These are phyloP conservation scores for Strix occidentalis DNA, from an alignment of 2,797 vertebrate species.

Conservation along the genomic window DNA sequence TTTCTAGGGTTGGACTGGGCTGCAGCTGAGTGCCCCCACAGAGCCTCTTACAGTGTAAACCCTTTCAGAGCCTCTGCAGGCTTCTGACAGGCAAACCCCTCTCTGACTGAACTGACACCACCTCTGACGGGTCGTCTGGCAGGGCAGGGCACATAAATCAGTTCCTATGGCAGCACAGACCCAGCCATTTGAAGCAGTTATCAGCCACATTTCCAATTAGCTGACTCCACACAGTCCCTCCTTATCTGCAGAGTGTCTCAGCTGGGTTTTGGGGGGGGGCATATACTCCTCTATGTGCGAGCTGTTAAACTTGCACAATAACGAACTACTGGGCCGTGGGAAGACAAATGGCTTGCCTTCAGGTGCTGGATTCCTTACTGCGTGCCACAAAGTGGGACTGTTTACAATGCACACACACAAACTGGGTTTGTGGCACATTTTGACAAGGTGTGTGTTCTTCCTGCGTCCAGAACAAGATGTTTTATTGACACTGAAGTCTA, in stretches of 20 bases:
- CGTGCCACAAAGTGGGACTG: not conserved
- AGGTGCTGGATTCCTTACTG: conserved; percentile 15
- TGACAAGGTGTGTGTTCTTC: not conserved
- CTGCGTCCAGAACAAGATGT: not conserved
- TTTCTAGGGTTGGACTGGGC: not conserved
- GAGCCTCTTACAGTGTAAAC: not conserved
- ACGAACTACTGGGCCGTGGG: not conserved
- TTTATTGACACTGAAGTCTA: not conserved
- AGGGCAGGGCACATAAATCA: not conserved
- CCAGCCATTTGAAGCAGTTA: not conserved
- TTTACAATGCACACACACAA: not conserved
- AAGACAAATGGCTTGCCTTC: conserved; percentile 31
- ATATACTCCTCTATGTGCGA: not conserved
- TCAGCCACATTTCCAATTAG: not conserved
- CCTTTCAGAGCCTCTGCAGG: not conserved
- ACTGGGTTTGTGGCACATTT: not conserved
- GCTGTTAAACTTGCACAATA: not conserved
- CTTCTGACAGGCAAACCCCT: not conserved
- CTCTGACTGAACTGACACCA: not conserved
- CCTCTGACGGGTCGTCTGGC: not conserved
- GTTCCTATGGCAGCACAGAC: not conserved
- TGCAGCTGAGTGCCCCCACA: not conserved
- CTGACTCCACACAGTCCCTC: not conserved
- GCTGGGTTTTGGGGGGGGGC: not conserved
- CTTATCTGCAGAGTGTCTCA: not conserved